Conservation (phyloP, 2,888 invertebrate species). For the Pherbina coryleti region DNA sequence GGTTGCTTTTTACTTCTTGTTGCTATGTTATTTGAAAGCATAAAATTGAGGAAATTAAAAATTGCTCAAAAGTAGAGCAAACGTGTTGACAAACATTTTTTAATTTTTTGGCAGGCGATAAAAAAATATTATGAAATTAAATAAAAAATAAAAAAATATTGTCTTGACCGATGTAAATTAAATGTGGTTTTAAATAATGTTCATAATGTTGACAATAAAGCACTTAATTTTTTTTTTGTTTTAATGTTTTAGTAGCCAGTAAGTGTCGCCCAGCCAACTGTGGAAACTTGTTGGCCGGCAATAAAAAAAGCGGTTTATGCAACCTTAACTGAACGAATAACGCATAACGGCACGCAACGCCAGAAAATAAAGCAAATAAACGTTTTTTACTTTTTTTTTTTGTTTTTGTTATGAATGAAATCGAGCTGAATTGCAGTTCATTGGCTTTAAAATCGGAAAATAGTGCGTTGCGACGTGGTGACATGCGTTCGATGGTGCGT, state of each 20-base stretch:
- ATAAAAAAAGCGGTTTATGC: too few relatives aligned
- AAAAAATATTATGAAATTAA: conserved; percentile 4
- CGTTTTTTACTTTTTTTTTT: too few relatives aligned
- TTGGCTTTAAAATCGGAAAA: not conserved
- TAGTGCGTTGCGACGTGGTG: not conserved
- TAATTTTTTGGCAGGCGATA: not conserved
- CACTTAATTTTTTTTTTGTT: too few relatives aligned
- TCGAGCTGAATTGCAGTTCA: not conserved
- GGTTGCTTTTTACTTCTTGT: not conserved
- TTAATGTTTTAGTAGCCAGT: too few relatives aligned
- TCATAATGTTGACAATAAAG: too few relatives aligned
- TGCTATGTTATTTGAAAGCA: not conserved
- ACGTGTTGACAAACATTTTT: conserved; percentile 1
- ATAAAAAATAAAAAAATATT: not conserved
- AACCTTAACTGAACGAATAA: too few relatives aligned
- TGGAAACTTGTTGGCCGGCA: too few relatives aligned
- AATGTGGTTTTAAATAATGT: too few relatives aligned
- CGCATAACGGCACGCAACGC: not conserved
- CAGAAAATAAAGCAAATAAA: not conserved
- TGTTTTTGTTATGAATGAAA: not conserved
- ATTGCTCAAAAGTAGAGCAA: conserved; percentile 10
- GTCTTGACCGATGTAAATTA: not conserved
- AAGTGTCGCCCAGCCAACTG: too few relatives aligned
- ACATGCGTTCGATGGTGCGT: not conserved
- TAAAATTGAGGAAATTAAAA: conserved; percentile 13